These are phyloP conservation scores for Smithornis capensis DNA, from an alignment of 2,113 vertebrate species.

Conservation along the genomic window DNA sequence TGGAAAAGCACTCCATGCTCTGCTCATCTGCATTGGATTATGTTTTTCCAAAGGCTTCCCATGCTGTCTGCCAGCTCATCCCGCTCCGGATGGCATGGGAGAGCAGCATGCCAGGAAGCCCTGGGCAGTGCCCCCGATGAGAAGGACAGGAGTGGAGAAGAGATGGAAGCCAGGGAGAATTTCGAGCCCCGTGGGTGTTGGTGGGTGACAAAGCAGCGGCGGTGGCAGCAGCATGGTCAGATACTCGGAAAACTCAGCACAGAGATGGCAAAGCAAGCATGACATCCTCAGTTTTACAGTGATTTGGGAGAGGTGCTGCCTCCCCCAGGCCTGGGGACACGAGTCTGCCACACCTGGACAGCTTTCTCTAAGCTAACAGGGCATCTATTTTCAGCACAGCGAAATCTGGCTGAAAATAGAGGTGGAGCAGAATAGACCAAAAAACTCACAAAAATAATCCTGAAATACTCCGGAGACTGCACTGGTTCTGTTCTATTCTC, in stretches of 20 bases:
- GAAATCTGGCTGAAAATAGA: background rate
- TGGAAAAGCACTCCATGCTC: conserved; percentile 49
- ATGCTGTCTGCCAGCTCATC: background rate
- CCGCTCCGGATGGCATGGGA: accelerated
- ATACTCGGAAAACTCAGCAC: conserved; percentile 72
- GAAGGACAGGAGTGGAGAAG: conserved; percentile 15
- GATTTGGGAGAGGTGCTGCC: conserved; percentile 19
- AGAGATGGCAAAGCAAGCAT: conserved; percentile 80
- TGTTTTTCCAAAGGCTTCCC: conserved; percentile 4
- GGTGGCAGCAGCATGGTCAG: conserved; percentile 71
- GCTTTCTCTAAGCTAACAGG: background rate
- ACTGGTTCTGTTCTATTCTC: background rate
- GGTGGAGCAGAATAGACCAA: background rate
- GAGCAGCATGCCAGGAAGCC: background rate
- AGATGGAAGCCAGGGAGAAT: conserved; percentile 72
- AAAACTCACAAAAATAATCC: background rate
- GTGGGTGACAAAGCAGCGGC: conserved; percentile 71
- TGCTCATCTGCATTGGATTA: conserved; percentile 43
- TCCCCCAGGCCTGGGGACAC: background rate
- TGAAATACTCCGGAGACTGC: background rate
- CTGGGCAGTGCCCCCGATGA: background rate
- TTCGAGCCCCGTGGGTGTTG: conserved; percentile 73
- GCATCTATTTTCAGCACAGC: background rate
- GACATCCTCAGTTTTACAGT: conserved; percentile 71
- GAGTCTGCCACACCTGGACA: background rate